Percentiles rank a stretch among this genome's conserved stretches.
phyloP scores from a whole-genome alignment of 2,113 vertebrate genomes.

The Ptychochromis oligacanthus region DNA sequence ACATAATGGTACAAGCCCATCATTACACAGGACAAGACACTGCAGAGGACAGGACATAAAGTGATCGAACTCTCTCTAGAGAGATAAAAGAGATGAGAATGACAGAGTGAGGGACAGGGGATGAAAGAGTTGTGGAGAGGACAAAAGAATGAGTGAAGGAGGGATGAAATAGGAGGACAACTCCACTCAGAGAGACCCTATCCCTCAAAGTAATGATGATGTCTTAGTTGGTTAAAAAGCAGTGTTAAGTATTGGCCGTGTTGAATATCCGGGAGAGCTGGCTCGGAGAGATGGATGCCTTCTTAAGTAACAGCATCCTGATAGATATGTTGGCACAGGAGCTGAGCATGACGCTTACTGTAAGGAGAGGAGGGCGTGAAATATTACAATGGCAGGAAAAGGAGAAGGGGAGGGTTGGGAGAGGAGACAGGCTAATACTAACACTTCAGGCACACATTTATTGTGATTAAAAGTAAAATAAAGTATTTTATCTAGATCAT shows the following conservation, averaged over 20 bases:
- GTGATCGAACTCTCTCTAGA: constrained; percentile 64
- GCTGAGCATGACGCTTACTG: constrained; percentile 40
- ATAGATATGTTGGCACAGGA: constrained; percentile 68
- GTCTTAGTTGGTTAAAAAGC: constrained; percentile 84
- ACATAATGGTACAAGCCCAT: constrained; percentile 61
- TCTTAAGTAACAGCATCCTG: constrained; percentile 79
- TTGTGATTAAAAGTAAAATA: background rate
- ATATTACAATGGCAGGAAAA: constrained; percentile 39
- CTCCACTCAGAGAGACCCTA: constrained; percentile 68
- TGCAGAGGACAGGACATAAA: constrained; percentile 64
- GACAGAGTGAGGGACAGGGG: constrained; percentile 49
- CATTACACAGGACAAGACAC: constrained; percentile 69
- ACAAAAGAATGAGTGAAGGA: constrained; percentile 47
- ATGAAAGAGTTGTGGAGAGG: constrained; percentile 59
- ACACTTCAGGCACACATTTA: background rate
- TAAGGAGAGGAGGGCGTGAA: constrained; percentile 48
- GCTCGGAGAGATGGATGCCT: constrained; percentile 68
- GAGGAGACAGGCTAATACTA: background rate
- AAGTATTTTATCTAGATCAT: background rate
- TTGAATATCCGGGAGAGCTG: constrained; percentile 58
- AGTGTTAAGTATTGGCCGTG: constrained; percentile 68
- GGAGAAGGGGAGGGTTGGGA: background rate
- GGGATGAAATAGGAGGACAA: constrained; percentile 77
- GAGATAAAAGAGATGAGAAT: constrained; percentile 66
- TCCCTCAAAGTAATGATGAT: constrained; percentile 82